These are phyloP conservation scores for Oscheius myriophilus DNA, from an alignment of 2,888 invertebrate species.

Conservation along the genomic window DNA sequence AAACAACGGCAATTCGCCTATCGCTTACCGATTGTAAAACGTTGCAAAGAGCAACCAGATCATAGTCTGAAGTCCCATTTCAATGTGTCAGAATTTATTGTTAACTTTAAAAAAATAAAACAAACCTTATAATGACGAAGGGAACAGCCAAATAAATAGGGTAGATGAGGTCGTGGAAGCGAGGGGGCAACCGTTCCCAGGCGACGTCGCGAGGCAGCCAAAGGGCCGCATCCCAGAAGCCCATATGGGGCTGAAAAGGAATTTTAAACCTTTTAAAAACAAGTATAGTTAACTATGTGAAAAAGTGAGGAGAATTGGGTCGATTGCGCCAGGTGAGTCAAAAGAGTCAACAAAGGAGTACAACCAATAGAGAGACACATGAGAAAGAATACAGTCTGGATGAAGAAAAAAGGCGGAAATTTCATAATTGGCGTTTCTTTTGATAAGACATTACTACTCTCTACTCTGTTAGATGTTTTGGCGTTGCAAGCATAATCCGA, in stretches of 20 bases:
- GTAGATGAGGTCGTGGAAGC: slow-evolving; percentile 53
- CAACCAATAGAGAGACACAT: too few relatives aligned
- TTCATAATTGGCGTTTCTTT: too few relatives aligned
- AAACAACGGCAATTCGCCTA: slow-evolving; percentile 12
- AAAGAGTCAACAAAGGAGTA: too few relatives aligned
- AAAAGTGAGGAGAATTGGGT: too few relatives aligned
- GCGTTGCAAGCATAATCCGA: too few relatives aligned
- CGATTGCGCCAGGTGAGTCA: too few relatives aligned
- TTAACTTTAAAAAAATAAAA: neutral
- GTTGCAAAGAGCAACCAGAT: neutral
- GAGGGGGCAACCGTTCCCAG: slow-evolving; percentile 58
- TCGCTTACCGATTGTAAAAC: slow-evolving; percentile 21
- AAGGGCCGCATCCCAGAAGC: slow-evolving; percentile 40
- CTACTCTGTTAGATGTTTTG: too few relatives aligned
- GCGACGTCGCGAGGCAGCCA: slow-evolving; percentile 62
- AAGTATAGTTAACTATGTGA: too few relatives aligned
- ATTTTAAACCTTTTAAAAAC: too few relatives aligned
- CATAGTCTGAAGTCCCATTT: neutral
- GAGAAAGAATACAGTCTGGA: too few relatives aligned
- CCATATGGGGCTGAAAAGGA: slow-evolving; percentile 26
- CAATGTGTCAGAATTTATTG: neutral
- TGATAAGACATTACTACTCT: too few relatives aligned
- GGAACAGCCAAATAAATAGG: slow-evolving; percentile 62
- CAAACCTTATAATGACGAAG: slow-evolving; percentile 50
- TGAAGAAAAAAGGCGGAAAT: too few relatives aligned